Conservation (phyloP, 1,140 invertebrate species). For the Bicyclus anynana region DNA sequence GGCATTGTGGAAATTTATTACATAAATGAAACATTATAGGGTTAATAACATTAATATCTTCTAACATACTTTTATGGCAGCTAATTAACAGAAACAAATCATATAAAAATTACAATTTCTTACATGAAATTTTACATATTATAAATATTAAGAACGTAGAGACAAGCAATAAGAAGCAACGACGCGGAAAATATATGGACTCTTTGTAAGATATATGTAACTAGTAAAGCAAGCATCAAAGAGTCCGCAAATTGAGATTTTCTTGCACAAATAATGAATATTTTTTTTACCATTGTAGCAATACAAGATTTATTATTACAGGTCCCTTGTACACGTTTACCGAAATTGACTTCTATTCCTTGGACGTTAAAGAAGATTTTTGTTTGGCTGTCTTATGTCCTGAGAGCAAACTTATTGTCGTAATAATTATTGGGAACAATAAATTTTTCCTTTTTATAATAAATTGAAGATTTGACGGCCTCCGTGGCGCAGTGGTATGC, state of each 20-base stretch:
- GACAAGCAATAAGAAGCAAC: not conserved
- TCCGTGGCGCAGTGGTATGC: too few relatives aligned
- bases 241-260: slow-evolving; percentile 3
- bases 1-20: too few relatives aligned
- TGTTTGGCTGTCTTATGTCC: not conserved
- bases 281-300: slow-evolving; percentile 8
- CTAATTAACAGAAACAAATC: not conserved
- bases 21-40: not conserved
- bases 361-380: too few relatives aligned
- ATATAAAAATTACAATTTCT: not conserved
- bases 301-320: not conserved
- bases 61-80: not conserved
- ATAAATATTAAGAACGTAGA: not conserved
- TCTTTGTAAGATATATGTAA: not conserved
- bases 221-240: not conserved
- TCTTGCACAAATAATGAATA: slow-evolving; percentile 7
- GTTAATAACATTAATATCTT: not conserved
- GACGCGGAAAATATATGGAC: not conserved
- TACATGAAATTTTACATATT: not conserved
- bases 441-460: not conserved
- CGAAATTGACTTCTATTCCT: too few relatives aligned
- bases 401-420: not conserved
- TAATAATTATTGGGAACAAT: not conserved
- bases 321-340: too few relatives aligned
- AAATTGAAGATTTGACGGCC: too few relatives aligned